Evolutionary conservation across 2,797 vertebrate species (phyloP).

Genomic region (Sparidentex hasta): DNA sequence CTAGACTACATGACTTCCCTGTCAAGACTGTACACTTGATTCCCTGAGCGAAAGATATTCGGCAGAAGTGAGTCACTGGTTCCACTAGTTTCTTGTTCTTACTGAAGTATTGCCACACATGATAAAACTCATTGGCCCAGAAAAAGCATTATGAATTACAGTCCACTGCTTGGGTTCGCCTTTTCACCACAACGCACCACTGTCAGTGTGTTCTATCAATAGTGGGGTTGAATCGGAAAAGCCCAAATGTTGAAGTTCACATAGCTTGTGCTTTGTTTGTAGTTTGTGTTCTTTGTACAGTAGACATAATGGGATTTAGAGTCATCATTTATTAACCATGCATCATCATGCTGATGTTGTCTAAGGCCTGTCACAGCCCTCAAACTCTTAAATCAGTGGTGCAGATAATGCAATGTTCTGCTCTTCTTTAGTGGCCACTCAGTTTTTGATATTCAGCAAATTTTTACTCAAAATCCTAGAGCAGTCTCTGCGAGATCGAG

Average conservation of each 20-base stretch:
- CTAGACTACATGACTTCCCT: too few relatives aligned
- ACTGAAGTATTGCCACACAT: not conserved
- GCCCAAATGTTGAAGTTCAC: not conserved
- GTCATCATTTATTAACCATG: not conserved
- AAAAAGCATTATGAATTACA: not conserved
- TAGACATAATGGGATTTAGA: not conserved
- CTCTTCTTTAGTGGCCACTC: constrained; percentile 15
- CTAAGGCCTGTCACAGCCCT: not conserved
- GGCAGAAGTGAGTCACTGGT: not conserved
- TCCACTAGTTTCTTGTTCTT: not conserved
- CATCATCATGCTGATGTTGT: not conserved
- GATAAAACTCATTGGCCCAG: not conserved
- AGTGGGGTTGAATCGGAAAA: not conserved
- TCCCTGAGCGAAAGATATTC: too few relatives aligned
- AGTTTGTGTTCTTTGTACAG: not conserved
- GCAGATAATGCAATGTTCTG: not conserved
- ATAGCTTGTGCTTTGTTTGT: not conserved
- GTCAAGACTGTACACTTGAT: too few relatives aligned
- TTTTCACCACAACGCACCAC: not conserved
- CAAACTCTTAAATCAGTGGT: not conserved
- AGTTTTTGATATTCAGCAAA: constrained; percentile 25
- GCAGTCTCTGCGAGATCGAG: constrained; percentile 10
- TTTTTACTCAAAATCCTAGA: constrained; percentile 6
- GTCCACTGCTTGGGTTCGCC: not conserved
- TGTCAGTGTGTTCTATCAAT: constrained; percentile 4